A percentile compares a stretch with the other conserved stretches of the same genome.
These are phyloP conservation scores for Chaetogeoica ovagalla DNA, from an alignment of 2,888 invertebrate genomes.

Conservation along the genomic window DNA sequence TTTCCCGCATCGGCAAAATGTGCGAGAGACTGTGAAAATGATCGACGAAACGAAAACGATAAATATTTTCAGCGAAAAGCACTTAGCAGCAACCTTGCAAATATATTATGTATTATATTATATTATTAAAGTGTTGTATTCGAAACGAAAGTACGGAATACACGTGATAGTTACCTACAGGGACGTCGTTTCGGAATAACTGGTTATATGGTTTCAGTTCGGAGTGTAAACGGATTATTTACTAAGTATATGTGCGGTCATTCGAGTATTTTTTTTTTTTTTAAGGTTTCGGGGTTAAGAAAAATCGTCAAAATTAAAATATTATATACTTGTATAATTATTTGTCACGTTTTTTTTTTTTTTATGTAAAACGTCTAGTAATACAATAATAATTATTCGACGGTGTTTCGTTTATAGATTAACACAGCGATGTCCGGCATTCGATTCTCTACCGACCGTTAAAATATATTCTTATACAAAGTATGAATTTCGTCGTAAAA, in stretches of 20 bases:
- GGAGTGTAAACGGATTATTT: slow-evolving; percentile 37
- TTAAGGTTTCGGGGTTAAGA: slow-evolving; percentile 17
- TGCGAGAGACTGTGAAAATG: not conserved
- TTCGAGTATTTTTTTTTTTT: slow-evolving; percentile 9
- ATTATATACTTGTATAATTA: too few relatives aligned
- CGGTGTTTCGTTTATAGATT: too few relatives aligned
- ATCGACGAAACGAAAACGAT: not conserved
- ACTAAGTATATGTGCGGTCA: not conserved
- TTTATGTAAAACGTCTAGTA: not conserved
- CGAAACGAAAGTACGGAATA: too few relatives aligned
- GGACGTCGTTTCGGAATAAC: not conserved
- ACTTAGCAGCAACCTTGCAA: not conserved
- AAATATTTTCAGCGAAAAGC: not conserved
- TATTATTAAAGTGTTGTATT: too few relatives aligned
- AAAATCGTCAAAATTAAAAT: slow-evolving; percentile 14
- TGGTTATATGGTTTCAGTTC: slow-evolving; percentile 27
- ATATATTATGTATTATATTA: too few relatives aligned
- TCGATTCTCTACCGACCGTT: too few relatives aligned
- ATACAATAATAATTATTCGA: too few relatives aligned
- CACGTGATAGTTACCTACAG: too few relatives aligned
- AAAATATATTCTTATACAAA: too few relatives aligned
- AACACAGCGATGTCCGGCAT: too few relatives aligned
- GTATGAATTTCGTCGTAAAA: too few relatives aligned
- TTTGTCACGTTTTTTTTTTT: too few relatives aligned
- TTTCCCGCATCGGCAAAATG: not conserved